Conservation (phyloP, 2,797 vertebrate genomes). For the Stomatorhinus walkeri region DNA sequence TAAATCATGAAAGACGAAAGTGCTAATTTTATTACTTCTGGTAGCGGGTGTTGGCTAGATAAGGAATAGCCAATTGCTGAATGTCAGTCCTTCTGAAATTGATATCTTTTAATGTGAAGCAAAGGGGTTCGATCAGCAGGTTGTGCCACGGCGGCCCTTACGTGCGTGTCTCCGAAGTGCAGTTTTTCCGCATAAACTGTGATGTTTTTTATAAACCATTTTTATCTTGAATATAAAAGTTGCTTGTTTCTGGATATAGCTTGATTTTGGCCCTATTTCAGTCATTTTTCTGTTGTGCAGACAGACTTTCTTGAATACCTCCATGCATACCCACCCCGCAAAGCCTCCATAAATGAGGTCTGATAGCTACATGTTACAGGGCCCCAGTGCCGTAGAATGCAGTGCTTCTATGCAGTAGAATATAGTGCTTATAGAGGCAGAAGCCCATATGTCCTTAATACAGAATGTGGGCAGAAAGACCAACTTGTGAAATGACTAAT, state of each 20-base stretch:
- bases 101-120: neutral
- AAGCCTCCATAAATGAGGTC: neutral
- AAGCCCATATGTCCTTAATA: neutral
- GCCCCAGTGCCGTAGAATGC: neutral
- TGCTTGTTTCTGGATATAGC: neutral
- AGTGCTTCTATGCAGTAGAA: neutral
- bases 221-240: neutral
- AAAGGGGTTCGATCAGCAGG: neutral
- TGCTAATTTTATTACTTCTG: neutral
- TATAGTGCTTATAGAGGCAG: neutral
- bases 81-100: neutral
- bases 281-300: neutral
- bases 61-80: neutral
- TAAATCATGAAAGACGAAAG: neutral
- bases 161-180: neutral
- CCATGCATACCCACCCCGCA: neutral
- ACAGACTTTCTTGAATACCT: neutral
- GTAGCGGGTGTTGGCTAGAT: neutral
- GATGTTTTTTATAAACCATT: neutral
- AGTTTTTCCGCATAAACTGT: neutral
- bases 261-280: neutral
- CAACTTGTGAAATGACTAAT: neutral
- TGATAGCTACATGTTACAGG: neutral
- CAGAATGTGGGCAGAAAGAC: neutral
- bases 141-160: neutral